A percentile compares a stretch with the other conserved stretches of the same genome.
Conservation (phyloP, 2,888 invertebrate species). For the Macaria liturata region DNA sequence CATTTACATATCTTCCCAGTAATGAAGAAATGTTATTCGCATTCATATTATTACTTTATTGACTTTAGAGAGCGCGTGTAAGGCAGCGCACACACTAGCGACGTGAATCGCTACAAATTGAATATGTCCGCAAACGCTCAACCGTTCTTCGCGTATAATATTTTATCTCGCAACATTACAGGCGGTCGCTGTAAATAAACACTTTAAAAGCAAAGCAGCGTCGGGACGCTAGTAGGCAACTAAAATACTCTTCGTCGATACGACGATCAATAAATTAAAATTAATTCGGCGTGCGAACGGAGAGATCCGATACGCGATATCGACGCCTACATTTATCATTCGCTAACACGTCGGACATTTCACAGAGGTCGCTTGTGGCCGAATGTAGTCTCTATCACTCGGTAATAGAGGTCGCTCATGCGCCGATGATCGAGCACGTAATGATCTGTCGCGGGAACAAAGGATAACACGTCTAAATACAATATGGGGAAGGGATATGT, state of each 20-base stretch:
- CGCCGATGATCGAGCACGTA: conserved; percentile 64
- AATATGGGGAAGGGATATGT: conserved; percentile 72
- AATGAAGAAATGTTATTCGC: no score
- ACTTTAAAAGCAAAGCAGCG: conserved; percentile 66
- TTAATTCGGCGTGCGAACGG: conserved; percentile 84
- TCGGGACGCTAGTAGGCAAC: conserved; percentile 71
- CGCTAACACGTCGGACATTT: conserved; percentile 82
- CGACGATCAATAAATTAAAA: conserved; percentile 83
- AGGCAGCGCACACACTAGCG: conserved; percentile 10
- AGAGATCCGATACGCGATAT: conserved; percentile 82
- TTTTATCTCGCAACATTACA: conserved; percentile 40
- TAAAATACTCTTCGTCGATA: conserved; percentile 79
- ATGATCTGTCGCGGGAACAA: conserved; percentile 68
- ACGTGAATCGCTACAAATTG: conserved; percentile 19
- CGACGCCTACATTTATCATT: conserved; percentile 83
- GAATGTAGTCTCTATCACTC: conserved; percentile 66
- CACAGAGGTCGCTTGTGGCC: conserved; percentile 62
- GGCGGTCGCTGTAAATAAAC: conserved; percentile 59
- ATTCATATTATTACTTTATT: no score
- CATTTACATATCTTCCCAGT: no score
- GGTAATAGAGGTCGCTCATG: conserved; percentile 56
- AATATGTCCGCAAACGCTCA: conserved; percentile 29
- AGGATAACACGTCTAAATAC: conserved; percentile 77
- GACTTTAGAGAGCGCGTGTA: conserved; percentile 2
- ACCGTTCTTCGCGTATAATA: conserved; percentile 36